Evolutionary conservation across 2,888 invertebrate genomes (phyloP), one percentile per base, ranked within the genome.

Genomic region (Anthrax anthrax): DNA sequence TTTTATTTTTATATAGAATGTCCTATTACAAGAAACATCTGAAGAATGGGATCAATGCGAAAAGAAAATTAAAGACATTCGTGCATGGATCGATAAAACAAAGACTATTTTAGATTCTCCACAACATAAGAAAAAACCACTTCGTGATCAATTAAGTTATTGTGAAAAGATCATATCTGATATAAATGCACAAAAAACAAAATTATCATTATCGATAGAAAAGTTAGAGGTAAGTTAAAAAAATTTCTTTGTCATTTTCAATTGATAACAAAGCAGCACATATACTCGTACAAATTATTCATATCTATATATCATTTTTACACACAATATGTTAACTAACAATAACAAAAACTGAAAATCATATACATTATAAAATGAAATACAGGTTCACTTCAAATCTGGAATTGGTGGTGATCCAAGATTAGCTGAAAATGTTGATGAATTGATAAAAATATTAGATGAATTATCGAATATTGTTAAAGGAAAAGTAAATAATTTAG

Each of bases 31-130:
- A 75, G 94, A 94, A 70, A 81, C 90, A 44, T 83, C 86, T 42
- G 91, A 92, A 64, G 92, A 94, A 72, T 94, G 94, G 89, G 91
- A 92, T 64, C 87, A 94, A 67, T 94, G 91, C 69, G 92, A 94
- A 69, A 84, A 80, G 65, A 94, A 95, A 67, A 77, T 94, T 65
- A 86, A 87, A 65, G 92, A 94, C 57, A 86, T 88, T 40, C 81
- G 80, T 50, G 75, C 76, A 54, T 95, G 92, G 91, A 78, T 92
- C 56, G 91, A 92, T 51, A 90, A 90, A 60, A 82, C 90, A 10
- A 75, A 78, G 54, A 77, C 80, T 54, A 74, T 78, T 43, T 65
- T 91, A 41, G 89, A 88, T 47, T 80, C 86, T 34, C 78, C 84
- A 16, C 85, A 86, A 56, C 84, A 82, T 57, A 84, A 84, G 60